Base-by-base conservation (phyloP, 2,113 vertebrate species). In the Benitochromis conjunctus region DNA sequence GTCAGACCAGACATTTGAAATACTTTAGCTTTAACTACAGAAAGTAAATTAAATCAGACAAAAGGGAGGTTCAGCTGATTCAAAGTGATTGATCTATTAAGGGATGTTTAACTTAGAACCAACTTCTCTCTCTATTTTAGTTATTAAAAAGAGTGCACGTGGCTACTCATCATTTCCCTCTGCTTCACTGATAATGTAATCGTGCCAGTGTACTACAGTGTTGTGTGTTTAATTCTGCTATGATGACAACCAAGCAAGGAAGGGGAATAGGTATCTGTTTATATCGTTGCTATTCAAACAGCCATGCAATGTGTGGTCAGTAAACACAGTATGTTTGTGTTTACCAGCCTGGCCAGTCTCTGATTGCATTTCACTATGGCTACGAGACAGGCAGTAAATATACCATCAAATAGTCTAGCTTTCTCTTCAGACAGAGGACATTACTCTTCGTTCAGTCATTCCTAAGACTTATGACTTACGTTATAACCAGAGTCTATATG, bases 1-100 rank as follows among this genome's bases (percentile, higher is more conserved):
- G 87, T 92, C 88, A 92, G 79, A 84, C 51, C 74, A 87, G 94
- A 88, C 80, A 92, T 92, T 91, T 92, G 64, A 82, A 93, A 92
- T 87, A 82, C 83, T 84, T 90, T 62, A 74, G 38, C 84, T 86
- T 84, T 90, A 90, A 89, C 77, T 82, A 90, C 62, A 58, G 64
- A n/a, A 51, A 83, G 79, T 87, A 85, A 86, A 93, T 89, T 85
- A 77, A 92, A 92, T 91, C 74, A 86, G 90, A 89, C 79, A 86
- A 86, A 91, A 86, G 81, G 53, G 82, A 69, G 56, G 56, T 71
- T 85, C 60, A 71, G 41, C 79, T 64, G 86, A 90, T 86, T 86
- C 58, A 92, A 86, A 86, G 78, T 88, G 86, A 93, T 60, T 51
- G 55, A 36, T 43, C 86, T 80, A 56, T 87, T 62, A 81, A 29